Base-by-base conservation (phyloP, 2,113 vertebrate species). In the Saguinus midas region DNA sequence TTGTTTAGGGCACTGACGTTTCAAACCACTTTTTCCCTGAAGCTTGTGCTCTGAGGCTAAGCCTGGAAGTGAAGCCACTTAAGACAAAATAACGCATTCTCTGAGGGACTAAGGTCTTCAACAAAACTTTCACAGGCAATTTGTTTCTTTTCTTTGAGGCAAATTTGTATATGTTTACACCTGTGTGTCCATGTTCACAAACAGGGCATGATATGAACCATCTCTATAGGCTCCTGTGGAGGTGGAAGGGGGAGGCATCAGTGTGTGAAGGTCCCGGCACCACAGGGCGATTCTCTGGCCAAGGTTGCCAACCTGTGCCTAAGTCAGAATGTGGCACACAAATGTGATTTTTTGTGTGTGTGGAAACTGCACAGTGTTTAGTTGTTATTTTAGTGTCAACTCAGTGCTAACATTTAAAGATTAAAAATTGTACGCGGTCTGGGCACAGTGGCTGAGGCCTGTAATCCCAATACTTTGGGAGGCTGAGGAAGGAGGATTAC, bases 191-290 rank as follows among this genome's bases (percentile, higher is more conserved):
- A 9, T 13, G 4, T 25, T 57, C 82, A 35, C 17, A 20, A 40
- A 32, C 45, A 21, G 48, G 58, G 45, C 1, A 0, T 20, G 14
- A 7, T 40, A 5, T 14, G 27, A 91, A 20, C 1, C 0, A n/a
- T 7, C 78, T n/a, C 70, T 43, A 29, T 17, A 18, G 5, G 14
- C n/a, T 10, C 35, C n/a, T 4, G 21, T n/a, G 16, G 8, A 35
- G 68, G 68, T 9, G 8, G 18, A 9, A 9, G 5, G 7, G 29
- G 32, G 20, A 66, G 6, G 17, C 0, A 0, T 16, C 18, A 9
- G 37, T 1, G 8, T 13, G 58, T 61, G 5, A n/a, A 32, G 1
- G 18, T 6, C 8, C 78, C 25, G 43, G 8, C 8, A 35, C 21
- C 9, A 18, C 48, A 16, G n/a, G 18, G 14, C 20, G 61, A 23